These are phyloP conservation scores for Brachypalpus laphriformis DNA, from an alignment of 2,888 invertebrate genomes.

Conservation along the genomic window DNA sequence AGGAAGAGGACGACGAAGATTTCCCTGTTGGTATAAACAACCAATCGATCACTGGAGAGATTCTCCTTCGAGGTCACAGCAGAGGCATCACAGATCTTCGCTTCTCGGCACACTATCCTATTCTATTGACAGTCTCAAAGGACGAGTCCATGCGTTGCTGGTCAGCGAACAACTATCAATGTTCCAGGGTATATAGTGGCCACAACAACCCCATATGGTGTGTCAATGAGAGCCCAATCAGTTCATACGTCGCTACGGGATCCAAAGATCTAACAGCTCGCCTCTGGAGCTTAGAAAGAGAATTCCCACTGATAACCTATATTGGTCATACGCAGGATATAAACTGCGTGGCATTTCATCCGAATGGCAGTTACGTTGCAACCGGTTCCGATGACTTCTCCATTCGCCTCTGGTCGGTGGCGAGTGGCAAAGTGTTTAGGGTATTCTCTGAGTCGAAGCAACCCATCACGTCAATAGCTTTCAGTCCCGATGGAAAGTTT, in stretches of 20 bases:
- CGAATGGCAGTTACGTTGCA: constrained; percentile 94
- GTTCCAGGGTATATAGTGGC: constrained; percentile 87
- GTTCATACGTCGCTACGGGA: constrained; percentile 93
- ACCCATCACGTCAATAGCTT: constrained; percentile 89
- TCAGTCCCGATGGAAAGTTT: constrained; percentile 92
- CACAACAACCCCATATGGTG: constrained; percentile 96
- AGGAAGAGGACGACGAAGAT: constrained; percentile 74
- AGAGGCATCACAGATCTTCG: constrained; percentile 87
- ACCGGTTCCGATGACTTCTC: constrained; percentile 96
- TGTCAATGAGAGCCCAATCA: constrained; percentile 88
- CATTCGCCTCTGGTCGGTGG: constrained; percentile 93
- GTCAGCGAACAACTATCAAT: constrained; percentile 87
- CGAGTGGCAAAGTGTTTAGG: constrained; percentile 91
- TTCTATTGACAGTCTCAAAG: constrained; percentile 88
- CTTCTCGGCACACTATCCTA: constrained; percentile 85
- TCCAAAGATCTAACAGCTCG: constrained; percentile 94
- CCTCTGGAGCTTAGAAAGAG: constrained; percentile 91
- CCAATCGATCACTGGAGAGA: constrained; percentile 84
- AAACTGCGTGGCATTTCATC: constrained; percentile 90
- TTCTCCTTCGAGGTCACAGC: constrained; percentile 88
- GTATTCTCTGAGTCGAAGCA: constrained; percentile 91
- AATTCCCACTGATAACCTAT: constrained; percentile 92
- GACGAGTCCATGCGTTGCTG: constrained; percentile 91
- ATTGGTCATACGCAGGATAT: constrained; percentile 95
- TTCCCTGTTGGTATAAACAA: constrained; percentile 78